Conservation (phyloP, 2,113 vertebrate species). For the Sphyrna mokarran region DNA sequence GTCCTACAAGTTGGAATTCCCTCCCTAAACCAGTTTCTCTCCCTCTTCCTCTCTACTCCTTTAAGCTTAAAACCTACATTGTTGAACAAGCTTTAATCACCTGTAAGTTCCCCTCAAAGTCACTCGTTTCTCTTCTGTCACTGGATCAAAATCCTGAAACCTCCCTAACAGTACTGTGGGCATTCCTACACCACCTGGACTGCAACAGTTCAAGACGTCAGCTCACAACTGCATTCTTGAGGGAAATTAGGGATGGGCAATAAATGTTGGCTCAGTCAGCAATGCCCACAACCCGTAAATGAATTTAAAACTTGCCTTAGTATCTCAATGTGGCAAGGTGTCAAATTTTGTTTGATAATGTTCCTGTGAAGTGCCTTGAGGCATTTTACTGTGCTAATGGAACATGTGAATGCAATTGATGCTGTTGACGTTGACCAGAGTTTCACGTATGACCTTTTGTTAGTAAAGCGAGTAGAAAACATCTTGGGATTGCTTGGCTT, state of each 20-base stretch:
- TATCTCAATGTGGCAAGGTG: neutral
- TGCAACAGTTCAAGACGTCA: too few species aligned
- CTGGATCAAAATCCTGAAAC: too few species aligned
- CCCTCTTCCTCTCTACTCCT: neutral
- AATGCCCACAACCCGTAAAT: too few species aligned
- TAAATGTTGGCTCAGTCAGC: too few species aligned
- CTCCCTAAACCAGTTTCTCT: neutral
- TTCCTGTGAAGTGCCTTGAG: neutral
- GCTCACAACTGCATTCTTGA: too few species aligned
- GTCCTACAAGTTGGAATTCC: neutral
- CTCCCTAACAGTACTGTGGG: too few species aligned
- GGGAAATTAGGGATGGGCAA: too few species aligned
- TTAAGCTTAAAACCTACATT: neutral
- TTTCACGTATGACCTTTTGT: neutral
- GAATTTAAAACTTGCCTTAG: neutral
- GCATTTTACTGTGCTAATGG: neutral
- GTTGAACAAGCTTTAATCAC: neutral
- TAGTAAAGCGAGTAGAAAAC: neutral
- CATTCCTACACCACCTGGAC: too few species aligned
- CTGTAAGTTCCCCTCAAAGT: neutral
- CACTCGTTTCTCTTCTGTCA: too few species aligned
- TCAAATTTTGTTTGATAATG: neutral
- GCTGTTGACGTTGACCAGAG: neutral
- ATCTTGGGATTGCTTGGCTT: neutral
- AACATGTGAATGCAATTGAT: neutral